Base-by-base conservation (phyloP, 2,797 vertebrate genomes). In the Microcaecilia unicolor region DNA sequence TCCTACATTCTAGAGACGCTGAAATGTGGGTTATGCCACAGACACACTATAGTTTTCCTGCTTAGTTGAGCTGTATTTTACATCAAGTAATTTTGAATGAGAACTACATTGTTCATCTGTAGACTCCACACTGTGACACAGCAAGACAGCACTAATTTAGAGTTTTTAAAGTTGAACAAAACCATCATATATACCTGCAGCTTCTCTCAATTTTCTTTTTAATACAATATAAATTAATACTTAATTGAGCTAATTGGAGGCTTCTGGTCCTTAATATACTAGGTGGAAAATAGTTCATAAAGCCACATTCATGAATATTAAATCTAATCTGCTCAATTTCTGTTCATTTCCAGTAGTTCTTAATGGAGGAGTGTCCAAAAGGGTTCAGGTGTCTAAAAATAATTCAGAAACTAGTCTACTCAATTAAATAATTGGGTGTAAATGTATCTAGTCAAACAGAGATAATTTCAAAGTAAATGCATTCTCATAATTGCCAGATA, bases 251-350 rank as follows among this genome's bases (percentile, higher is more conserved):
- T 70, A 64, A 72, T 61, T 58, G 53, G 56, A 56, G 61, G 27
- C 69, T 61, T 47, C 53, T 44, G 47, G 56, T 22, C 67, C 49
- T 51, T 65, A 58, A 47, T 68, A 62, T 63, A 51, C n/a, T n/a
- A n/a, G n/a, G n/a, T n/a, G n/a, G n/a, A n/a, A n/a, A n/a, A n/a
- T n/a, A n/a, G n/a, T n/a, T n/a, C n/a, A n/a, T n/a, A n/a, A n/a
- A n/a, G n/a, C n/a, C n/a, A n/a, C n/a, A n/a, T n/a, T n/a, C n/a
- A n/a, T n/a, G n/a, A n/a, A n/a, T n/a, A n/a, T n/a, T n/a, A n/a
- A n/a, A n/a, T n/a, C n/a, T n/a, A n/a, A n/a, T n/a, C n/a, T n/a
- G n/a, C n/a, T n/a, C n/a, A n/a, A n/a, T n/a, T n/a, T n/a, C n/a
- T n/a, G n/a, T n/a, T n/a, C n/a, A n/a, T n/a, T n/a, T n/a, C n/a